phyloP scores from a whole-genome alignment of 2,113 vertebrate species.

The Pampusana beccarii region DNA sequence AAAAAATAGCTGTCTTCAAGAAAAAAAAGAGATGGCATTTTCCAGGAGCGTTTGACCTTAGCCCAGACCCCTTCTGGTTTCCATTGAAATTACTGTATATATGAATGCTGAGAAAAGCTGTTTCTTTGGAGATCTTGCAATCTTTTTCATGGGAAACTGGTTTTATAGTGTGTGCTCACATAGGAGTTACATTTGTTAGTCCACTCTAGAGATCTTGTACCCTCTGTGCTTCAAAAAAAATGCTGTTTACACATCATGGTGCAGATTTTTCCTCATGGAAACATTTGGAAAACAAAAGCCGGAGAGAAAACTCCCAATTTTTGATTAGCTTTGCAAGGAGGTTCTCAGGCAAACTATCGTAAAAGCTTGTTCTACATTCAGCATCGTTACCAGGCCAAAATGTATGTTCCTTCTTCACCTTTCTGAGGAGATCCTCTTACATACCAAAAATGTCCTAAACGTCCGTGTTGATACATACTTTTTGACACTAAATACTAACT shows the following conservation, averaged over 20 bases:
- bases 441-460: not conserved
- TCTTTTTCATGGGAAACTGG: not conserved
- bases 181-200: not conserved
- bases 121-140: not conserved
- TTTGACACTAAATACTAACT: not conserved
- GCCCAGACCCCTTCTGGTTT: not conserved
- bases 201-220: not conserved
- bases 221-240: not conserved
- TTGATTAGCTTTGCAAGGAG: not conserved
- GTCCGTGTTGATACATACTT: not conserved
- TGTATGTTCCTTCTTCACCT: not conserved
- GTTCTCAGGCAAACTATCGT: not conserved
- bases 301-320: not conserved
- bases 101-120: not conserved
- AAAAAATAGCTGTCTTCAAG: not conserved
- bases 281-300: not conserved
- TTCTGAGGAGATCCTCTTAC: not conserved
- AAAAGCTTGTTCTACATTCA: not conserved
- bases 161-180: not conserved
- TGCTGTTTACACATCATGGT: not conserved
- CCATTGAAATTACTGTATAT: not conserved
- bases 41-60: not conserved
- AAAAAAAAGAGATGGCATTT: not conserved
- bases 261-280: not conserved
- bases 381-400: not conserved